These are phyloP conservation scores for Calidris pugnax DNA, from an alignment of 2,113 vertebrate genomes.

Conservation along the genomic window DNA sequence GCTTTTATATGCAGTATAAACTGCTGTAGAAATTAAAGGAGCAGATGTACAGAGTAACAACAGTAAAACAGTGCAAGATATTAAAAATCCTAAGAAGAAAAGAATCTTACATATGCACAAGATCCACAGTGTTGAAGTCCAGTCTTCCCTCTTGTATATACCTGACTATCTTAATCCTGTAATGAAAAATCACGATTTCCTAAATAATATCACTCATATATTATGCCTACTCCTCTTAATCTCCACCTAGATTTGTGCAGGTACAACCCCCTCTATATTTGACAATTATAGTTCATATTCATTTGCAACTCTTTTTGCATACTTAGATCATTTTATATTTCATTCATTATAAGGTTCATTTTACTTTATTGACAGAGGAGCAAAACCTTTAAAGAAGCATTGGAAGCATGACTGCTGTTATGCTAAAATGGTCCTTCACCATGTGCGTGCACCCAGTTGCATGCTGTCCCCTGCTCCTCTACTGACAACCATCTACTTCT, in stretches of 20 bases:
- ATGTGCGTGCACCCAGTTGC: fast-evolving
- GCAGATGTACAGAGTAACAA: background rate
- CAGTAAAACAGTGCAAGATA: background rate
- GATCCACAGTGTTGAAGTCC: background rate
- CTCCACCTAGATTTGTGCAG: background rate
- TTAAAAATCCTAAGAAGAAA: background rate
- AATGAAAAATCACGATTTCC: background rate
- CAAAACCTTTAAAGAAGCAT: background rate
- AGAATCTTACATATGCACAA: background rate
- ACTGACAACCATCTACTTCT: background rate
- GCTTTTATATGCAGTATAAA: background rate
- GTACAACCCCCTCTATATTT: background rate
- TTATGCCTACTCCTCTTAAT: background rate
- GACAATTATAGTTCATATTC: background rate
- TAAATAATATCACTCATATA: background rate
- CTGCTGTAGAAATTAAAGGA: background rate
- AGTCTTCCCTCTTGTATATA: background rate
- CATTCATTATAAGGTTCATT: background rate
- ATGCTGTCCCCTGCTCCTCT: background rate
- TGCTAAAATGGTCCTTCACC: background rate
- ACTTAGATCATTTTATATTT: background rate
- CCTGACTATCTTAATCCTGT: background rate
- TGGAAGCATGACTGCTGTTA: background rate
- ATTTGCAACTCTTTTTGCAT: background rate
- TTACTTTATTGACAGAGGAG: background rate